These are phyloP conservation scores for Cylindroiulus punctatus DNA, from an alignment of 2,888 invertebrate genomes.

Conservation along the genomic window DNA sequence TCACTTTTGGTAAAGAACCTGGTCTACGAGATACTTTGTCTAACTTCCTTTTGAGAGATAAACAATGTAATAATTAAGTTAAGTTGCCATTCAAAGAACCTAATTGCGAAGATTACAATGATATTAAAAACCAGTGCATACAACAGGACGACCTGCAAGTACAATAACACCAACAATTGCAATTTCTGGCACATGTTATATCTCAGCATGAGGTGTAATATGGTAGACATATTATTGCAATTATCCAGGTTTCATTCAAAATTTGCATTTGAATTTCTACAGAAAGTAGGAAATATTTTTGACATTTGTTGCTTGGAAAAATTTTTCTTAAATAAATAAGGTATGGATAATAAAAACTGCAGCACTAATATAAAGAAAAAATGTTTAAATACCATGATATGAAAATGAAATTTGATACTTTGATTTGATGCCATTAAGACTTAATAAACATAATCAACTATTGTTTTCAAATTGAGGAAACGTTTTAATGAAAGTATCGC, in stretches of 20 bases:
- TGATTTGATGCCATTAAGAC: neutral
- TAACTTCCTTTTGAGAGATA: conserved; percentile 13
- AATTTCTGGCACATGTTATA: neutral
- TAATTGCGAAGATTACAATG: conserved; percentile 1
- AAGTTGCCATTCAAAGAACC: conserved; percentile 4
- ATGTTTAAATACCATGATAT: neutral
- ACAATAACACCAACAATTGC: neutral
- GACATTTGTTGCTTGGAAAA: no score
- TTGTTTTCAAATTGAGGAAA: neutral
- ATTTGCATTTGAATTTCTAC: no score
- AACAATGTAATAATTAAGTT: conserved; percentile 26
- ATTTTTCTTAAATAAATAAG: neutral
- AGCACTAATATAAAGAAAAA: no score
- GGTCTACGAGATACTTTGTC: conserved; percentile 10
- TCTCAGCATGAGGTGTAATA: neutral
- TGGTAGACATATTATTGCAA: neutral
- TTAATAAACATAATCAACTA: neutral
- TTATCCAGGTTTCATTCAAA: neutral
- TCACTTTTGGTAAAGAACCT: neutral
- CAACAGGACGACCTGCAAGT: neutral
- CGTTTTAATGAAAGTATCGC: neutral
- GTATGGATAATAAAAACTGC: neutral
- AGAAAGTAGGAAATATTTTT: no score
- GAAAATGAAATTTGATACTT: neutral
- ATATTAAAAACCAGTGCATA: neutral